Evolutionary conservation across 1,140 invertebrate genomes (phyloP).

Genomic region (Gryllus bimaculatus): DNA sequence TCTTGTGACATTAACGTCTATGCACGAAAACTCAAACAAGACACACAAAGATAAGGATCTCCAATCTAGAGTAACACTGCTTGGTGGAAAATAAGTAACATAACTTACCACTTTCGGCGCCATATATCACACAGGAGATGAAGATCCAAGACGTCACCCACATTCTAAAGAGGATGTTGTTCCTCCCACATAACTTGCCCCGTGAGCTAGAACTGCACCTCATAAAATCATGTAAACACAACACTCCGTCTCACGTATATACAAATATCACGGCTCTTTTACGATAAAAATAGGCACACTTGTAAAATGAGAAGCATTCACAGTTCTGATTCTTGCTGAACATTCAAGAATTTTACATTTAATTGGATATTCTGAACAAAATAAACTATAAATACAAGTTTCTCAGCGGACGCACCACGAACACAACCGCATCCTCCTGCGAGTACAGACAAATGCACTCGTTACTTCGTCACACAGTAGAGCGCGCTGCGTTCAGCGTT

Average conservation of each 20-base stretch:
- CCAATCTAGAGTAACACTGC: not conserved
- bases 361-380: not conserved
- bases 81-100: not conserved
- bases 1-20: no score
- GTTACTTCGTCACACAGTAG: not conserved
- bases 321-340: not conserved
- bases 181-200: slow-evolving; percentile 10
- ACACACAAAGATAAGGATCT: not conserved
- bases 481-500: not conserved
- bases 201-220: not conserved
- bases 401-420: not conserved
- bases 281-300: not conserved
- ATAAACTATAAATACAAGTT: not conserved
- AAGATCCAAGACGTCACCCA: slow-evolving; percentile 12
- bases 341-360: not conserved
- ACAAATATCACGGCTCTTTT: not conserved
- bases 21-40: not conserved
- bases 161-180: slow-evolving; percentile 10
- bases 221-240: slow-evolving; percentile 1
- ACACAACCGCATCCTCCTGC: not conserved
- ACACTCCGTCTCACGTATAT: not conserved
- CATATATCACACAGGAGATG: slow-evolving; percentile 1
- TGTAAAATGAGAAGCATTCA: not conserved
- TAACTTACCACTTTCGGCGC: slow-evolving; percentile 6
- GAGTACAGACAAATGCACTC: not conserved